Evolutionary conservation across 2,113 vertebrate species (phyloP), one percentile per base, ranked within the genome.

Genomic region (Clinocottus analis): DNA sequence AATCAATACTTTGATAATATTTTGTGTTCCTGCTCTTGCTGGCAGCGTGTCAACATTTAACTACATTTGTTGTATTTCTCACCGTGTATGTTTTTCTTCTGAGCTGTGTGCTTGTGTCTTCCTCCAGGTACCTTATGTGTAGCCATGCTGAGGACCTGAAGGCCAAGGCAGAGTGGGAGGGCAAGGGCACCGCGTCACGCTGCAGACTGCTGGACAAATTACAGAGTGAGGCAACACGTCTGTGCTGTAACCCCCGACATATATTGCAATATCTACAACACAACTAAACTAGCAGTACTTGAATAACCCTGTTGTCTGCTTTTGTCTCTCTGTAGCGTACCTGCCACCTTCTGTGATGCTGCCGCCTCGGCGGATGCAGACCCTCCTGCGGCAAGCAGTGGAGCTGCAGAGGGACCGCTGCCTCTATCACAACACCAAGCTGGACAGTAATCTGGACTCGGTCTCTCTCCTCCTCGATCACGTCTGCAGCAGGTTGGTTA

Each of bases 401-500:
- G 98, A 99, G 81, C 94, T 99, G 16, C 98, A 99, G 92, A 96
- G 97, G 90, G 98, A 99, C 86, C 97, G 97, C 92, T 99, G 98
- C 94, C 97, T 99, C 72, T 99, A 99, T 87, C 98, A 99, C 90
- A 99, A 99, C 91, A 99, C 97, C 87, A 99, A 99, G 94, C 95
- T 98, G 87, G 98, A 99, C 91, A 96, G 90, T 86, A 98, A 87
- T 66, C 95, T 99, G 90, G 98, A 99, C 82, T 98, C 98, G 2
- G 97, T 98, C 78, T 99, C 98, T 80, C 95, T 99, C 79, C 96
- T 99, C 75, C 95, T 98, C 85, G 98, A 99, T 91, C 98, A 99
- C 35, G 96, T 98, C 92, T 99, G 98, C 94, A 99, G 97, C 96
- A 97, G 98, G 98, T 99, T 67, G 58, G 89, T 84, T 2, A 47